Conservation (phyloP, 2,888 invertebrate species). For the Spicauda simplicius region DNA sequence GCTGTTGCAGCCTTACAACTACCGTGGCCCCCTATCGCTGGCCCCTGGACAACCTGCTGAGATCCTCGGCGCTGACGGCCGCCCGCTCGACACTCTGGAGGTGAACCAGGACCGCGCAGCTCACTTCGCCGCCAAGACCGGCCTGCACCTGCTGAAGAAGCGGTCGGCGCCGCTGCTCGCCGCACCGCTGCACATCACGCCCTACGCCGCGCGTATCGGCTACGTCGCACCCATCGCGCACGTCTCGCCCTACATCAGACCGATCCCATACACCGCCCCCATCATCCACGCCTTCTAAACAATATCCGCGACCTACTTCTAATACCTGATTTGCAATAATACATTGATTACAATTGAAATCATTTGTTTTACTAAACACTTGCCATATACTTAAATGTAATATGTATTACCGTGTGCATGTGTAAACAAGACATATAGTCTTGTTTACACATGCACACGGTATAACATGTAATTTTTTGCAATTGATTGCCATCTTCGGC, state of each 20-base stretch:
- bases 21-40: conserved; percentile 71
- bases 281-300: conserved; percentile 15
- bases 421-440: too few relatives aligned
- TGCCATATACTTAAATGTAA: too few relatives aligned
- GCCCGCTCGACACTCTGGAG: conserved; percentile 75
- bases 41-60: conserved; percentile 77
- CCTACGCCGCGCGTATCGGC: conserved; percentile 31
- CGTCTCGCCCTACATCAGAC: conserved; percentile 27
- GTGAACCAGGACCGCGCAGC: conserved; percentile 77
- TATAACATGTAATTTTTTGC: too few relatives aligned
- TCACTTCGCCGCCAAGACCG: conserved; percentile 70
- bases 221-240: too few relatives aligned
- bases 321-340: conserved; percentile 1
- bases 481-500: too few relatives aligned
- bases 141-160: conserved; percentile 59
- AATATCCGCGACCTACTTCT: neutral
- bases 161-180: conserved; percentile 54
- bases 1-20: conserved; percentile 58
- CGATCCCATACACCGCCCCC: conserved; percentile 16
- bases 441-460: too few relatives aligned
- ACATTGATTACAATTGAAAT: neutral
- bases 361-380: neutral
- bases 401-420: too few relatives aligned
- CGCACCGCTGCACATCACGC: conserved; percentile 44
- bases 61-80: conserved; percentile 71